Evolutionary conservation across 2,797 vertebrate genomes (phyloP).

Genomic region (Yasuhikotakia modesta): DNA sequence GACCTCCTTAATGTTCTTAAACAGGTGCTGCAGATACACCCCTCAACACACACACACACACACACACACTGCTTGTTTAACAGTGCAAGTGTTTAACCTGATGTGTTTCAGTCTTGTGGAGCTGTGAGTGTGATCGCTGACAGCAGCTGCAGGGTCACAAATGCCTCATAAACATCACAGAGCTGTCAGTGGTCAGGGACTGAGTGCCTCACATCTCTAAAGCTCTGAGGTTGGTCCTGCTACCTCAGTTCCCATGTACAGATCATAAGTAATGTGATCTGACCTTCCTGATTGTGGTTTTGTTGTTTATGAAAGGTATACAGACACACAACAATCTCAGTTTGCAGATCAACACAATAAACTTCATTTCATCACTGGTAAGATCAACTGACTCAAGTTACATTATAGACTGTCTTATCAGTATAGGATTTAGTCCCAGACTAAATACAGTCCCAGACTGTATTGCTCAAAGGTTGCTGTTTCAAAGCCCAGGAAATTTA

Average conservation of each 20-base stretch:
- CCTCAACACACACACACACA: background rate
- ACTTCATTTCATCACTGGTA: slow-evolving; percentile 4
- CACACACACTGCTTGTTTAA: slow-evolving; percentile 29
- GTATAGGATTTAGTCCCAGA: slow-evolving; percentile 1
- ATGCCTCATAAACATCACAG: slow-evolving; percentile 58
- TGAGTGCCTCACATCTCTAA: slow-evolving; percentile 39
- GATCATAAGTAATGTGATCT: slow-evolving; percentile 28
- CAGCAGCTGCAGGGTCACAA: slow-evolving; percentile 60
- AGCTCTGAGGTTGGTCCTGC: slow-evolving; percentile 17
- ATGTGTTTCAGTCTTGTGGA: slow-evolving; percentile 51
- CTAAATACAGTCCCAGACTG: background rate
- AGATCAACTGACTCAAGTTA: background rate
- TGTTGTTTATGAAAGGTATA: slow-evolving; percentile 13
- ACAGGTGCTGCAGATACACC: slow-evolving; percentile 11
- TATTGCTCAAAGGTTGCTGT: background rate
- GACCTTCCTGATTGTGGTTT: background rate
- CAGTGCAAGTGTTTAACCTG: slow-evolving; percentile 59
- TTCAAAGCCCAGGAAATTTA: background rate
- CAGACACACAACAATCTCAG: background rate
- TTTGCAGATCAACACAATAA: slow-evolving; percentile 16
- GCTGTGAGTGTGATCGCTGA: slow-evolving; percentile 51
- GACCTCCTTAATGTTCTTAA: slow-evolving; percentile 1
- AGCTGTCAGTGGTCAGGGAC: slow-evolving; percentile 55
- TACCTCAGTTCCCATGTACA: slow-evolving; percentile 28
- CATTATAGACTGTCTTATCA: slow-evolving; percentile 26